A percentile compares a stretch with the other conserved stretches of the same genome.
These are phyloP conservation scores for Motacilla alba DNA, from an alignment of 2,113 vertebrate genomes.

Conservation along the genomic window DNA sequence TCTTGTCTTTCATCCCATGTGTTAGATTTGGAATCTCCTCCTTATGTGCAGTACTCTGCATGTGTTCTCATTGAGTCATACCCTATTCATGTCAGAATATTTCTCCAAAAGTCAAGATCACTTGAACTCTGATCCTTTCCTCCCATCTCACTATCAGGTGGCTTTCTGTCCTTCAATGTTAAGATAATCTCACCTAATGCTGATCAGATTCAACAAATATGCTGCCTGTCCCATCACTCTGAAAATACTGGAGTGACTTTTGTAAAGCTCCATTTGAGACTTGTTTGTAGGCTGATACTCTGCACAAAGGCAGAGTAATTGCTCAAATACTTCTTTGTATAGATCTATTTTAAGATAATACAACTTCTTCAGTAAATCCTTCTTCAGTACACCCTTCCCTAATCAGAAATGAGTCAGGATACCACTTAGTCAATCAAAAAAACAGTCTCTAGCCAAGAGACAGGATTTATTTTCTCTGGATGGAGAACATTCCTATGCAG, in stretches of 20 bases:
- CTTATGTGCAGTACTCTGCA: not conserved
- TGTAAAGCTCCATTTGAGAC: not conserved
- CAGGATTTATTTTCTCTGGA: constrained; percentile 36
- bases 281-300: not conserved
- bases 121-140: not conserved
- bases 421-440: constrained; percentile 45
- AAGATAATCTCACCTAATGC: not conserved
- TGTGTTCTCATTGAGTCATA: not conserved
- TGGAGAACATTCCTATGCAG: not conserved
- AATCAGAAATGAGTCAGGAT: constrained; percentile 56
- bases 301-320: constrained; percentile 29
- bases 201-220: not conserved
- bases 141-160: not conserved
- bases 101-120: not conserved
- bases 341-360: constrained; percentile 24
- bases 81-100: not conserved
- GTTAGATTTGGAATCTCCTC: not conserved
- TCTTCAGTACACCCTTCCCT: constrained; percentile 12
- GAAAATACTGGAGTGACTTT: not conserved
- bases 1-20: not conserved
- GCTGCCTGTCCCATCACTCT: not conserved
- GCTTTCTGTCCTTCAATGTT: not conserved
- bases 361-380: constrained; percentile 45
- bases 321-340: constrained; percentile 30
- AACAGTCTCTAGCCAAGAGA: not conserved